Evolutionary conservation across 2,797 vertebrate genomes (phyloP).

Genomic region (Philypnodon macrostomus): DNA sequence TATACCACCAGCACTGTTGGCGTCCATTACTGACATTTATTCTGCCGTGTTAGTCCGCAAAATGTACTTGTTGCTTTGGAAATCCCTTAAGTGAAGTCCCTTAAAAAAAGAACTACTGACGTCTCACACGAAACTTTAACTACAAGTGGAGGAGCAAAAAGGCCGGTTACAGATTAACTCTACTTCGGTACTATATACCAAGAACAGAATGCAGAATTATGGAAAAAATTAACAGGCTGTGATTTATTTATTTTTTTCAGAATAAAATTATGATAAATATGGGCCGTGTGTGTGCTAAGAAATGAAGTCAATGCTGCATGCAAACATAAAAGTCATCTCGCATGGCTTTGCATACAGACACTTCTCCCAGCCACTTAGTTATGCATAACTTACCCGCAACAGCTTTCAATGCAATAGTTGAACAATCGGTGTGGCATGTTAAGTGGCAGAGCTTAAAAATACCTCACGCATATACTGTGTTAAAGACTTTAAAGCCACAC

Average conservation of each 20-base stretch:
- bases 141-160: slow-evolving; percentile 18
- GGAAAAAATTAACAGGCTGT: too few species aligned
- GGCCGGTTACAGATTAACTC: slow-evolving; percentile 51
- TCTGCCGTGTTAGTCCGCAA: neutral
- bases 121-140: slow-evolving; percentile 5
- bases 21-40: slow-evolving; percentile 18
- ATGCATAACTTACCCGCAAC: slow-evolving; percentile 64
- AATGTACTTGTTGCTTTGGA: slow-evolving; percentile 5
- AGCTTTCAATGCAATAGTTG: slow-evolving; percentile 35
- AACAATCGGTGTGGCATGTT: slow-evolving; percentile 54
- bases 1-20: neutral
- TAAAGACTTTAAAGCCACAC: slow-evolving; percentile 26
- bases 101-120: neutral
- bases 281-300: too few species aligned
- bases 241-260: too few species aligned
- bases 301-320: slow-evolving; percentile 21
- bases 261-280: neutral
- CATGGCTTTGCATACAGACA: slow-evolving; percentile 51
- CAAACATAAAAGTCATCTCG: slow-evolving; percentile 43
- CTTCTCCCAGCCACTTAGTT: slow-evolving; percentile 23
- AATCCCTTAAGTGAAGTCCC: neutral
- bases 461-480: slow-evolving; percentile 47
- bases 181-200: neutral
- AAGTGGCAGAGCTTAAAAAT: slow-evolving; percentile 50
- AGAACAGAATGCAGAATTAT: neutral